phyloP scores from a whole-genome alignment of 2,888 invertebrate species.

The Portevinia maculata region DNA sequence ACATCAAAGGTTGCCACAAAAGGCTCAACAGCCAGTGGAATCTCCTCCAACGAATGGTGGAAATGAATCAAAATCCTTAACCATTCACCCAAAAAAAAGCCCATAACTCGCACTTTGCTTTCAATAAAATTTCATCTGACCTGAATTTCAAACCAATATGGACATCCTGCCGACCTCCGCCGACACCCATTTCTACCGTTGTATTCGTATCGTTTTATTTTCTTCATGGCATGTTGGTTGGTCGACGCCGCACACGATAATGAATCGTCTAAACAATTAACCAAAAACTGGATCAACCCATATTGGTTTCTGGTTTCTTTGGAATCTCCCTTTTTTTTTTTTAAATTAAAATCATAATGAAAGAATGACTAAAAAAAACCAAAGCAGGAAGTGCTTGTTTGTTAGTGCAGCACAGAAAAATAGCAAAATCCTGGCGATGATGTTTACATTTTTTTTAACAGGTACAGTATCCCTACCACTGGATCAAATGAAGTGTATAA shows the following conservation, averaged over 20 bases:
- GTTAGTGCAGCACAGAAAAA: constrained; percentile 29
- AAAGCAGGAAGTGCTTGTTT: constrained; percentile 53
- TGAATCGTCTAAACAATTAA: constrained; percentile 65
- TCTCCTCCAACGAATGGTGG: neutral
- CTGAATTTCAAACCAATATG: constrained; percentile 30
- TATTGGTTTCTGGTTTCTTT: constrained; percentile 61
- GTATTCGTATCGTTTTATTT: constrained; percentile 18
- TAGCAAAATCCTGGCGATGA: constrained; percentile 10
- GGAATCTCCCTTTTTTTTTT: constrained; percentile 19
- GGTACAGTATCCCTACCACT: constrained; percentile 2
- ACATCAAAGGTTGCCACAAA: neutral
- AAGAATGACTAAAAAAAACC: constrained; percentile 12
- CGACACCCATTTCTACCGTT: neutral
- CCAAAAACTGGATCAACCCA: constrained; percentile 63
- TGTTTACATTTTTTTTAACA: constrained; percentile 47
- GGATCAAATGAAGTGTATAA: constrained; percentile 1
- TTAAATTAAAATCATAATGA: constrained; percentile 56
- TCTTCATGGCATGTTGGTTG: constrained; percentile 1
- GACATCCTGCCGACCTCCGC: neutral
- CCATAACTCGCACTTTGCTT: constrained; percentile 10
- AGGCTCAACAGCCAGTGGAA: neutral
- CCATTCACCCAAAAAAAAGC: neutral
- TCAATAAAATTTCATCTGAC: constrained; percentile 48
- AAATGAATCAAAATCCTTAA: neutral
- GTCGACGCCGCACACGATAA: constrained; percentile 37